Percentiles rank a stretch among this genome's conserved stretches.
Evolutionary conservation across 2,888 invertebrate species (phyloP).

Genomic region (Epiblema foenella): DNA sequence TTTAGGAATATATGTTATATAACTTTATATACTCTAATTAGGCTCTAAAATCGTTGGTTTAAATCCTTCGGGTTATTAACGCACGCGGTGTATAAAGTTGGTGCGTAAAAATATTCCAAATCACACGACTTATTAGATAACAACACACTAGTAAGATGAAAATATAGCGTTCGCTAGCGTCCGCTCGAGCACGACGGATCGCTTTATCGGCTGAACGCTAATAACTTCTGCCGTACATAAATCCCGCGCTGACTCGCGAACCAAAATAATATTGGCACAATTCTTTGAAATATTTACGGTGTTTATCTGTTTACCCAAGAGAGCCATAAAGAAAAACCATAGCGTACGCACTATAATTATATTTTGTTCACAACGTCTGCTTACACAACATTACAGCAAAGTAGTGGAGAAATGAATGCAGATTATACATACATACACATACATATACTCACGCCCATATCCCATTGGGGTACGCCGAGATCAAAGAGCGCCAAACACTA

Average conservation of each 20-base stretch:
- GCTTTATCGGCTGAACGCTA: constrained; percentile 21
- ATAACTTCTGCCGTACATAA: constrained; percentile 47
- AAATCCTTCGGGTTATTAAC: too few species aligned
- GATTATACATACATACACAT: too few species aligned
- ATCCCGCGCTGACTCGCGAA: constrained; percentile 46
- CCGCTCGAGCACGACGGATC: background rate
- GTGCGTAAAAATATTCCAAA: too few species aligned
- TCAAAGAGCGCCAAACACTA: too few species aligned
- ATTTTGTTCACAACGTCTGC: constrained; percentile 19
- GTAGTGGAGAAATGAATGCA: background rate
- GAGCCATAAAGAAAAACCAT: constrained; percentile 27
- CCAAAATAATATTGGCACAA: constrained; percentile 66
- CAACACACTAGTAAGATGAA: too few species aligned
- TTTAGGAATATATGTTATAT: too few species aligned
- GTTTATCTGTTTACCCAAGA: constrained; percentile 58
- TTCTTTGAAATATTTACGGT: constrained; percentile 62
- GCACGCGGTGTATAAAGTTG: too few species aligned
- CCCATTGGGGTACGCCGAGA: too few species aligned
- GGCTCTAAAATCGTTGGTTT: too few species aligned
- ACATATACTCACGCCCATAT: too few species aligned
- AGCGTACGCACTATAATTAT: background rate
- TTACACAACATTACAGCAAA: background rate
- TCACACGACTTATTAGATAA: too few species aligned
- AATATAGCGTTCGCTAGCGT: background rate
- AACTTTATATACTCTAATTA: too few species aligned